Conservation (phyloP, 2,888 invertebrate species). For the Piscicola geometra region DNA sequence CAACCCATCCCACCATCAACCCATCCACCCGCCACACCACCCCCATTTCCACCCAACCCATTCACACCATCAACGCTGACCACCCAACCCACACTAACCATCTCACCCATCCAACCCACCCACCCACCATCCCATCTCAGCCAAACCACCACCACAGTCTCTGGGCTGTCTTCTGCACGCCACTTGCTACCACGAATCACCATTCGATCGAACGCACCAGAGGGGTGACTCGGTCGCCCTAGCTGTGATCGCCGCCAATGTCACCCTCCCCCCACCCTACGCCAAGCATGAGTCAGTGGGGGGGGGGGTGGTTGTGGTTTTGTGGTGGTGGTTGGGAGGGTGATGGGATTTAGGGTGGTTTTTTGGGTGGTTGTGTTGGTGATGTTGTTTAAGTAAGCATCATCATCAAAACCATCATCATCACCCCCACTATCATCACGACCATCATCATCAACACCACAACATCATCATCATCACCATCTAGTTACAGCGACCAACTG, state of each 20-base stretch:
- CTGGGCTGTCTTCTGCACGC: constrained; percentile 80
- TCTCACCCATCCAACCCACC: no score
- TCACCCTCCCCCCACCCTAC: constrained; percentile 38
- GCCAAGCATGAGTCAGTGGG: background rate
- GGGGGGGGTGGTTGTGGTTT: background rate
- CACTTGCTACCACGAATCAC: constrained; percentile 76
- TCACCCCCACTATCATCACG: background rate
- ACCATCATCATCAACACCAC: background rate
- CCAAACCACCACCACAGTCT: constrained; percentile 60
- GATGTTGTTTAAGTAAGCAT: background rate
- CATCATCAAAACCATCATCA: constrained; percentile 17
- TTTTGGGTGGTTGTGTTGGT: background rate
- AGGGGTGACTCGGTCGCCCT: constrained; percentile 80
- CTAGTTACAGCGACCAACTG: background rate
- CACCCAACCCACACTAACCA: no score
- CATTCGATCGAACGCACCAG: constrained; percentile 77
- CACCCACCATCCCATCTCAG: no score
- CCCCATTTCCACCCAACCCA: no score
- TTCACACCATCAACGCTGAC: no score
- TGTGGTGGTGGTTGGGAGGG: background rate
- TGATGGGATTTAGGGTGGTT: background rate
- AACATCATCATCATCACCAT: no score
- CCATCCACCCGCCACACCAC: no score
- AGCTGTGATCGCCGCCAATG: constrained; percentile 72
- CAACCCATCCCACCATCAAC: no score